phyloP scores from a whole-genome alignment of 2,888 invertebrate genomes.

The Thelaira solivaga region DNA sequence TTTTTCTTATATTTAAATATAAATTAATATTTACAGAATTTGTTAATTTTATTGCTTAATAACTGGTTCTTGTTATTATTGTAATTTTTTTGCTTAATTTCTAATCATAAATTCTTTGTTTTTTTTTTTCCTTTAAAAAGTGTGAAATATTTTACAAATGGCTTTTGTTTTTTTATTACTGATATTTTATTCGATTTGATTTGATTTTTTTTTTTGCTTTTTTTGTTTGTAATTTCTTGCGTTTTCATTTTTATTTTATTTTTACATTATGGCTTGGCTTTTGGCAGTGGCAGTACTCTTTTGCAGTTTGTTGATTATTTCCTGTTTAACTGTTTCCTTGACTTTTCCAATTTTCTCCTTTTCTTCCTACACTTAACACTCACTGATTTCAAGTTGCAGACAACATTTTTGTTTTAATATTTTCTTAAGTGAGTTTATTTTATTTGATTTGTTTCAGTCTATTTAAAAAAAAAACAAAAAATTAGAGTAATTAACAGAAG shows the following conservation, averaged over 20 bases:
- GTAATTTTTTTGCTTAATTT: conserved; percentile 5
- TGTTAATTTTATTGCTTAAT: not conserved
- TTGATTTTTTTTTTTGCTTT: not conserved
- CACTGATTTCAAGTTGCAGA: conserved; percentile 52
- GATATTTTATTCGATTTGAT: conserved; percentile 63
- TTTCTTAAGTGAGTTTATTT: conserved; percentile 42
- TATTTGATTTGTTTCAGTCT: conserved; percentile 69
- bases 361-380: conserved; percentile 25
- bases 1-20: conserved; percentile 16
- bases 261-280: conserved; percentile 65
- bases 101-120: conserved; percentile 24
- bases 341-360: conserved; percentile 18
- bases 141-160: conserved; percentile 74
- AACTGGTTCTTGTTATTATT: not conserved
- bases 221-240: conserved; percentile 32
- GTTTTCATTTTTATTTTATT: conserved; percentile 52
- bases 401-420: conserved; percentile 28
- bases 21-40: conserved; percentile 60
- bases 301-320: conserved; percentile 34
- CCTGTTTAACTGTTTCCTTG: conserved; percentile 4
- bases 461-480: conserved; percentile 67
- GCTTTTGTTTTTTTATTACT: conserved; percentile 65
- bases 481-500: conserved; percentile 61
- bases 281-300: conserved; percentile 68
- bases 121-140: conserved; percentile 46